Evolutionary conservation across 2,113 vertebrate genomes (phyloP).

Genomic region (Neoarius graeffei): DNA sequence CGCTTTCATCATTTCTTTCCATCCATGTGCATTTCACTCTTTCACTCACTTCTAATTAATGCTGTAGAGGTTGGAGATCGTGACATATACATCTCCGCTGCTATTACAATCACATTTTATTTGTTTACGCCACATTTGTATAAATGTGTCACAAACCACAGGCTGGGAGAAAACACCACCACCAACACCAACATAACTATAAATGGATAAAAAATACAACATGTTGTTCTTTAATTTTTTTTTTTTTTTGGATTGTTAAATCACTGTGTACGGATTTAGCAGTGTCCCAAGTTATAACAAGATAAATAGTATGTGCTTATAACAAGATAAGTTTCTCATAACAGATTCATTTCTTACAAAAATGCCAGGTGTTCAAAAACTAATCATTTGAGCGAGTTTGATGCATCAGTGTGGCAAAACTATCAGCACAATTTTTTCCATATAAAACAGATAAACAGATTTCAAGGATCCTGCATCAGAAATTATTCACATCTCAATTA

Average conservation of each 20-base stretch:
- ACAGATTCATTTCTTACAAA: neutral
- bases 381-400: neutral
- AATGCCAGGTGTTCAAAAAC: neutral
- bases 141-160: neutral
- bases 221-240: neutral
- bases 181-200: neutral
- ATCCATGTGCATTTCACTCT: neutral
- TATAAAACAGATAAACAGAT: neutral
- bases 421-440: neutral
- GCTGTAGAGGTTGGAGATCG: neutral
- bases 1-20: slow-evolving; percentile 49
- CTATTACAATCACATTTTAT: slow-evolving; percentile 15
- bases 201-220: neutral
- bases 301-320: no score
- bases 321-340: no score
- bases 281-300: no score
- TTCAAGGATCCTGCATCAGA: neutral
- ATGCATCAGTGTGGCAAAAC: neutral
- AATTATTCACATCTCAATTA: slow-evolving; percentile 11
- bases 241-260: neutral
- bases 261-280: neutral
- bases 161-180: neutral
- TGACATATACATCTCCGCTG: neutral
- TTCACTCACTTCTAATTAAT: neutral
- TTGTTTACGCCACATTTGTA: neutral